Evolutionary conservation across 1,140 invertebrate species (phyloP), one percentile per base, ranked within the genome.

Genomic region (Chironomus striatipennis): DNA sequence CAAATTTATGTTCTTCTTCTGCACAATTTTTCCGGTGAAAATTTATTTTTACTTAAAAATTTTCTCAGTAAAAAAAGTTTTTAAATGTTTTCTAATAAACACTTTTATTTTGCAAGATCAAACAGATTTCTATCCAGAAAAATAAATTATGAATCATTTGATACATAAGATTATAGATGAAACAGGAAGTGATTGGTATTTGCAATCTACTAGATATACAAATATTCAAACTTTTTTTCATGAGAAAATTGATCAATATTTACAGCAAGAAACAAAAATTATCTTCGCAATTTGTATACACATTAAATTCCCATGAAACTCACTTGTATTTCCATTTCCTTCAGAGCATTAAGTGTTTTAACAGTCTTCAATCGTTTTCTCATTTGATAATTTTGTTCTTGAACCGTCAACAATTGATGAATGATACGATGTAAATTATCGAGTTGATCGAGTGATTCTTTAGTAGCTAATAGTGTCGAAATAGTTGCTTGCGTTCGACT

Each of bases 351-450:
- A 15, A 90, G 83, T 77, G 90, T 88, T 78, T 92, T 91, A 34
- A 93, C 83, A 75, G 92, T 91, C 73, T 89, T 86, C 15, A 93
- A 86, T 64, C 88, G 84, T 76, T 87, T 86, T 73, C 91, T 87
- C 1, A 93, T 81, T 75, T 87, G 86, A 2, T 86, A 83, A 79
- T 92, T 93, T 77, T 91, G 87, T 77, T 91, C 87, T 73, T 89
- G 86, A 17, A 94, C 81, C 10, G 87, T 86, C 5, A 91, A 83
- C 43, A 93, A 85, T 77, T 93, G 89, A 77, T 93, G 90, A 81
- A 93, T 87, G 8, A 94, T 81, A 73, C 87, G 86, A 76, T 92
- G 87, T 5, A 94, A 81, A 76, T 91, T 90, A 77, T 92, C 91
- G 75, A 94, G 79, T 78, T 93, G 91, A 77, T 92, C 90, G 42